Evolutionary conservation across 2,113 vertebrate genomes (phyloP).

Genomic region (Albula glossodonta): DNA sequence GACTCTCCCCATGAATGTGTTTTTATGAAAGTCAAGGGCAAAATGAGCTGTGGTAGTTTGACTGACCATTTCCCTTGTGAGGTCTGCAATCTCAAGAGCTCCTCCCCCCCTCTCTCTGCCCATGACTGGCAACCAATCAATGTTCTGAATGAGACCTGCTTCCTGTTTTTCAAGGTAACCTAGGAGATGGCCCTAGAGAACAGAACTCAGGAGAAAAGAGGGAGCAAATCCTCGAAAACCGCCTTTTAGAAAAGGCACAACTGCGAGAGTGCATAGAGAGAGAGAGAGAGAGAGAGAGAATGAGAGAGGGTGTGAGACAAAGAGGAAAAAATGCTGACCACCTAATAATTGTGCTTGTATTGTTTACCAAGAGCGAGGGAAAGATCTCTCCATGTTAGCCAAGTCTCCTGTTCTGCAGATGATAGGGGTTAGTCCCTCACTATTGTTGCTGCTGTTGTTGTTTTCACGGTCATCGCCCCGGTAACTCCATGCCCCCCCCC

Average conservation of each 20-base stretch:
- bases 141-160: slow-evolving; percentile 36
- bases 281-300: not conserved
- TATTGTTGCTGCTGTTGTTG: not conserved
- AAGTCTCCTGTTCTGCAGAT: not conserved
- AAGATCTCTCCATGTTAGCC: not conserved
- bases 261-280: not conserved
- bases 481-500: not conserved
- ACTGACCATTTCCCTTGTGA: not conserved
- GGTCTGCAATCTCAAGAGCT: not conserved
- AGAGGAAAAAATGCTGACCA: not conserved
- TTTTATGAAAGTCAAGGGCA: not conserved
- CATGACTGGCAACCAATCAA: not conserved
- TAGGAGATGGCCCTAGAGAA: slow-evolving; percentile 52
- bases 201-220: slow-evolving; percentile 27
- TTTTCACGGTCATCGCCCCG: not conserved
- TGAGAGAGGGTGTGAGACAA: slow-evolving; percentile 11
- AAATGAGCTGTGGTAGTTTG: not conserved
- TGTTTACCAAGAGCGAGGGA: not conserved
- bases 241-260: slow-evolving; percentile 47
- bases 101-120: not conserved
- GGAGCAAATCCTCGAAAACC: slow-evolving; percentile 54
- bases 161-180: slow-evolving; percentile 58
- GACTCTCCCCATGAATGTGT: too few species aligned
- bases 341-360: not conserved
- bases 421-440: not conserved